Evolutionary conservation across 2,888 invertebrate species (phyloP).

Genomic region (Pollenia griseotomentosa): DNA sequence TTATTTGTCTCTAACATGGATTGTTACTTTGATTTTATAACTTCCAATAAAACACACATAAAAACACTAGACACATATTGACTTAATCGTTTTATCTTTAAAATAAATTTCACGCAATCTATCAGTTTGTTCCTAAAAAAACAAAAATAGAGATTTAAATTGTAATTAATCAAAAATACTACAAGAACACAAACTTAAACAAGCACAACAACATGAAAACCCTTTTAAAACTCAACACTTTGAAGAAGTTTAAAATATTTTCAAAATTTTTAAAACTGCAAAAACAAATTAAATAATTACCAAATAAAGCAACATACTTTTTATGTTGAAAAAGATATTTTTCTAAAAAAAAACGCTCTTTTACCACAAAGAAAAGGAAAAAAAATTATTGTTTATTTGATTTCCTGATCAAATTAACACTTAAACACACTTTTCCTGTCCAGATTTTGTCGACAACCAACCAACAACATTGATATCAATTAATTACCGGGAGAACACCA

Average conservation of each 20-base stretch:
- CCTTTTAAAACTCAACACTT: constrained; percentile 38
- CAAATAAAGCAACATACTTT: constrained; percentile 11
- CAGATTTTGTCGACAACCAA: not conserved
- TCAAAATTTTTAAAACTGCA: not conserved
- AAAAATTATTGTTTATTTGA: constrained; percentile 36
- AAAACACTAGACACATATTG: too few relatives aligned
- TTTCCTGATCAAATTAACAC: constrained; percentile 60
- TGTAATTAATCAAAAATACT: constrained; percentile 49
- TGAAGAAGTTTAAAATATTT: not conserved
- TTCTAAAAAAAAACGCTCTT: not conserved
- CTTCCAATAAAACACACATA: too few relatives aligned
- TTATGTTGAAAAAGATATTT: not conserved
- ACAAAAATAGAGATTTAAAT: not conserved
- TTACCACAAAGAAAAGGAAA: not conserved
- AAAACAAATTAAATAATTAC: constrained; percentile 25
- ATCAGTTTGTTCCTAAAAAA: not conserved
- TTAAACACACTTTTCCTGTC: constrained; percentile 45
- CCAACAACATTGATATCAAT: not conserved
- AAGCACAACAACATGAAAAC: constrained; percentile 46
- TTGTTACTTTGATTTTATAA: not conserved
- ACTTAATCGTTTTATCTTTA: not conserved
- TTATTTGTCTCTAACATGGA: not conserved
- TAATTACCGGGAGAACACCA: not conserved
- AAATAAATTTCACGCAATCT: constrained; percentile 11
- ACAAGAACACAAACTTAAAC: not conserved